Conservation (phyloP, 92 coral and sea anemone species). For the Hydrozoanthus gracilis region DNA sequence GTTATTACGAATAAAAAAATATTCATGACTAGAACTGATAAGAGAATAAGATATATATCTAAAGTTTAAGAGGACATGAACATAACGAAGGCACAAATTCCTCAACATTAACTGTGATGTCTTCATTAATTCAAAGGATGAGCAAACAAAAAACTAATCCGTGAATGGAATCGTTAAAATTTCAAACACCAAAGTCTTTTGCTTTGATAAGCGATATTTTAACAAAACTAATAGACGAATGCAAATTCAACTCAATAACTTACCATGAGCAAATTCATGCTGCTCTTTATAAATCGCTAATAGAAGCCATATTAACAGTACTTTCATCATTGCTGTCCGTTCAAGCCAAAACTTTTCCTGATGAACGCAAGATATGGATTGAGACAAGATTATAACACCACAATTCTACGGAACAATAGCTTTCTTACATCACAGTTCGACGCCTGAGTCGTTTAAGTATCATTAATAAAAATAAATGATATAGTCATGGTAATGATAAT, state of each 20-base stretch:
- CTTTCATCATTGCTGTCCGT: neutral
- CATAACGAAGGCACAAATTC: neutral
- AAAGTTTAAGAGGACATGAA: neutral
- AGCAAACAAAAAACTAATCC: no score
- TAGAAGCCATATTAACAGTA: neutral
- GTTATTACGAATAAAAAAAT: neutral
- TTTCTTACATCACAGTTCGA: neutral
- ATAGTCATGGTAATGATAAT: neutral
- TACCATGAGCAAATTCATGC: neutral
- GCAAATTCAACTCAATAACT: neutral
- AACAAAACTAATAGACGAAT: neutral
- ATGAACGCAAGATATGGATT: neutral
- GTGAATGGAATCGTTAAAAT: no score
- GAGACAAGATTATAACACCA: neutral
- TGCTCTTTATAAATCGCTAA: neutral
- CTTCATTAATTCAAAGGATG: neutral
- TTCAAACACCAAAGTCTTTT: neutral
- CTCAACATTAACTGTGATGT: neutral
- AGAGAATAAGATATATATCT: neutral
- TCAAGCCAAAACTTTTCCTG: neutral
- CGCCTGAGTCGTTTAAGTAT: neutral
- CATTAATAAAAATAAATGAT: conserved; percentile 25
- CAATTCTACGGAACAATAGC: conserved; percentile 12
- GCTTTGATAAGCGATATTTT: neutral
- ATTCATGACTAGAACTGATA: conserved; percentile 4